A percentile compares a stretch with the other conserved stretches of the same genome.
Evolutionary conservation across 2,113 vertebrate species (phyloP).

Genomic region (Oryzias melastigma): DNA sequence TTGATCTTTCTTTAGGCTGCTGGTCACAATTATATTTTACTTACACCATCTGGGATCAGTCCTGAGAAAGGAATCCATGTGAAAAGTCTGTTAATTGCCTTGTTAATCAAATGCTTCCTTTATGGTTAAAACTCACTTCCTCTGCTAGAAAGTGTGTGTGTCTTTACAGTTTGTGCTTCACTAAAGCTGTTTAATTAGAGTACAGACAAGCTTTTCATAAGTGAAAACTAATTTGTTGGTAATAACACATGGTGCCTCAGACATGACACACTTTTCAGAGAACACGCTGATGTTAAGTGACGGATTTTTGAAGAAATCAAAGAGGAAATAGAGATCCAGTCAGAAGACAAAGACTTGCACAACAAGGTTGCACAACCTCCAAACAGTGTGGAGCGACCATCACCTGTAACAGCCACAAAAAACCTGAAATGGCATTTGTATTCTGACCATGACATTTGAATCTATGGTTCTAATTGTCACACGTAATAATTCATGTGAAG

Average conservation of each 20-base stretch:
- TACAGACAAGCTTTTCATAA: constrained; percentile 51
- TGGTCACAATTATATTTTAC: constrained; percentile 38
- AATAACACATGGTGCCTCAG: constrained; percentile 67
- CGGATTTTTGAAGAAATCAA: no score
- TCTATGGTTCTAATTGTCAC: no score
- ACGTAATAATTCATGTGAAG: no score
- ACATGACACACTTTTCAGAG: constrained; percentile 35
- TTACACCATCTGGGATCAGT: constrained; percentile 62
- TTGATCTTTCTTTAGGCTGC: constrained; percentile 18
- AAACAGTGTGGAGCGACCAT: no score
- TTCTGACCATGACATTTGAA: no score
- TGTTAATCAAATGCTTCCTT: constrained; percentile 63
- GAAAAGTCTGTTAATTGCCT: constrained; percentile 67
- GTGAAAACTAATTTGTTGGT: constrained; percentile 65
- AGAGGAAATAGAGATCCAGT: no score
- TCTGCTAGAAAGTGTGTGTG: constrained; percentile 54
- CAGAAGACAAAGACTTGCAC: no score
- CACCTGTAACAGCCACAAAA: no score
- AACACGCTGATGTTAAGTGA: no score
- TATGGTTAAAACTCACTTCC: constrained; percentile 37
- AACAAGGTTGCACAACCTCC: no score
- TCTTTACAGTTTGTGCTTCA: constrained; percentile 51
- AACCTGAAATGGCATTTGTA: no score
- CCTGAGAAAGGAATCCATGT: constrained; percentile 42
- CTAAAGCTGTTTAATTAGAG: constrained; percentile 67